Conservation (phyloP, 2,797 vertebrate genomes). For the Leucoraja ocellata region DNA sequence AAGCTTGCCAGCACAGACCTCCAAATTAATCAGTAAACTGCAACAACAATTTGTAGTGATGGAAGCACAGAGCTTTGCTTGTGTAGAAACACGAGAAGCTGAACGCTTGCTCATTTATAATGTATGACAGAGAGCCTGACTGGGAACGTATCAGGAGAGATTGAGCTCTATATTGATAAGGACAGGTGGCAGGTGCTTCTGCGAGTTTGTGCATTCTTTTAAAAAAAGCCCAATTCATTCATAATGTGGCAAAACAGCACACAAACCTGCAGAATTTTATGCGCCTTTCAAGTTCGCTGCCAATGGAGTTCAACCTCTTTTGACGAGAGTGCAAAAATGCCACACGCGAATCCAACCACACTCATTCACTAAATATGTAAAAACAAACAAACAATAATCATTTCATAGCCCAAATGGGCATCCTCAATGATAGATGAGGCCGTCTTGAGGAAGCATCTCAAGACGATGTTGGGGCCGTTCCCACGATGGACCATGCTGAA, state of each 20-base stretch:
- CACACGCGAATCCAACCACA: neutral
- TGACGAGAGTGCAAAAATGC: no score
- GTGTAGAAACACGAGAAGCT: neutral
- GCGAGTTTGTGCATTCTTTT: neutral
- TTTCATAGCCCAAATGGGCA: no score
- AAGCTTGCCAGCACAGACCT: neutral
- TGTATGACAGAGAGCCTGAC: neutral
- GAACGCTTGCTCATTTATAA: neutral
- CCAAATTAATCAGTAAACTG: slow-evolving; percentile 14
- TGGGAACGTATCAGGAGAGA: neutral
- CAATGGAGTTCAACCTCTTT: neutral
- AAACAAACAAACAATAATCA: no score
- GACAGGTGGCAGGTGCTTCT: neutral
- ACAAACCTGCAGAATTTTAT: no score
- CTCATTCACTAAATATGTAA: neutral
- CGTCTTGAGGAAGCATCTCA: no score
- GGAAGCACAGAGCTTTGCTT: neutral
- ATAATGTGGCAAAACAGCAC: no score
- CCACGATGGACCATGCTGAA: no score
- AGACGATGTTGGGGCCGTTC: no score
- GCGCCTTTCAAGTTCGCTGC: neutral
- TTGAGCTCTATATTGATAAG: neutral
- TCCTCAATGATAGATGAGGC: no score
- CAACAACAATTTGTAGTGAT: slow-evolving; percentile 2
- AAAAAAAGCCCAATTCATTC: neutral